Base-by-base conservation (phyloP, 2,888 invertebrate genomes). In the Dinocampus coccinellae region DNA sequence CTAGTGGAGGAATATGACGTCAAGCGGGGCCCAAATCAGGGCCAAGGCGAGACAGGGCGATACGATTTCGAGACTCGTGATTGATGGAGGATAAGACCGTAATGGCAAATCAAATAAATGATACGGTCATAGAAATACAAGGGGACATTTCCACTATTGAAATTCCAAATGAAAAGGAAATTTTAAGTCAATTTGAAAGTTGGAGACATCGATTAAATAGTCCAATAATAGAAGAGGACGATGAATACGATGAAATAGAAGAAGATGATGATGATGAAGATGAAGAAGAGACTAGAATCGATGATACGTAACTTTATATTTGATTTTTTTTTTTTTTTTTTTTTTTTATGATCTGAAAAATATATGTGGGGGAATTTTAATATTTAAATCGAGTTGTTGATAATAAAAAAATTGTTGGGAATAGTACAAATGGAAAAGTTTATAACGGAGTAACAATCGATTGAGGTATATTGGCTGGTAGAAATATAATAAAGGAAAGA, bases 11-110 rank as follows among this genome's bases (percentile, higher is more conserved):
- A 65, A 85, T 85, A 78, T 85, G 85, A 85, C 85, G 85, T 74
- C 81, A 83, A 78, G 79, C 84, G 65, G 82, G 83, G 84, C 82
- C 85, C 81, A 85, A 83, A 60, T 47, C 81, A 65, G 85, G 85
- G 80, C 85, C 85, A 67, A 80, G 83, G 53, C 78, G 85, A 36
- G 85, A 85, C 34, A 78, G 85, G 29, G 85, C 84, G 16, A 85
- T 86, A 70, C 82, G 85, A 65, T 86, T 86, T 64, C 84, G 85
- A 42, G 85, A 86, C 69, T 83, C 85, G 83, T 86, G 85, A 86
- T 84, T 82, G 73, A 81, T 82, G 80, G 76, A 69, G 67, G 63
- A 72, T 34, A 67, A 72, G 62, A 64, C 73, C 61, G 57, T 63
- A 53, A 62, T 66, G 52, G 62, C 62, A 34, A 20, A 3, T 26